Evolutionary conservation across 2,888 invertebrate species (phyloP).

Genomic region (Emmelina monodactyla): DNA sequence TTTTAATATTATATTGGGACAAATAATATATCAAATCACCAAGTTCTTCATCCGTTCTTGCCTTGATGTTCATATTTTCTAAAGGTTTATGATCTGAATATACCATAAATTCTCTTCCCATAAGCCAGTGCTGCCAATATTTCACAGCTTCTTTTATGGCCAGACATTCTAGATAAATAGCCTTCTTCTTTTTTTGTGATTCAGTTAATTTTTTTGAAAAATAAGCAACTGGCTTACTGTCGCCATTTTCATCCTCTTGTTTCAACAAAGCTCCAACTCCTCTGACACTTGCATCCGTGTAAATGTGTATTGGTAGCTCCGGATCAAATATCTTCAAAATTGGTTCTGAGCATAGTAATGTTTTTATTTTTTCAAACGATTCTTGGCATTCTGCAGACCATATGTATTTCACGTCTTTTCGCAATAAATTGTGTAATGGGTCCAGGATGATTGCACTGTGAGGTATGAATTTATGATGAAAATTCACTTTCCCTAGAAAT

Average conservation of each 20-base stretch:
- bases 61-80: too few species aligned
- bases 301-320: constrained; percentile 18
- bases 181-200: constrained; percentile 15
- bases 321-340: constrained; percentile 16
- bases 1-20: constrained; percentile 20
- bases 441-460: constrained; percentile 17
- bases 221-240: constrained; percentile 16
- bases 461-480: constrained; percentile 18
- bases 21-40: constrained; percentile 20
- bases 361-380: constrained; percentile 15
- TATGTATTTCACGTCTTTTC: constrained; percentile 16
- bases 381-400: constrained; percentile 16
- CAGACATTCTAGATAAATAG: constrained; percentile 15
- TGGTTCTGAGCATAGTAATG: constrained; percentile 15
- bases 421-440: constrained; percentile 18
- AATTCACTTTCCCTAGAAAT: constrained; percentile 18
- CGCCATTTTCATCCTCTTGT: constrained; percentile 13
- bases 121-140: constrained; percentile 17
- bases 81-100: constrained; percentile 14
- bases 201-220: constrained; percentile 15
- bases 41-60: constrained; percentile 20
- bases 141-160: constrained; percentile 16
- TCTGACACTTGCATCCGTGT: constrained; percentile 17
- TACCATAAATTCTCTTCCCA: too few species aligned
- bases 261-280: constrained; percentile 19